Evolutionary conservation across 1,140 invertebrate genomes (phyloP), one percentile per base, ranked within the genome.

Genomic region (Hyposmocoma kahamanoa): DNA sequence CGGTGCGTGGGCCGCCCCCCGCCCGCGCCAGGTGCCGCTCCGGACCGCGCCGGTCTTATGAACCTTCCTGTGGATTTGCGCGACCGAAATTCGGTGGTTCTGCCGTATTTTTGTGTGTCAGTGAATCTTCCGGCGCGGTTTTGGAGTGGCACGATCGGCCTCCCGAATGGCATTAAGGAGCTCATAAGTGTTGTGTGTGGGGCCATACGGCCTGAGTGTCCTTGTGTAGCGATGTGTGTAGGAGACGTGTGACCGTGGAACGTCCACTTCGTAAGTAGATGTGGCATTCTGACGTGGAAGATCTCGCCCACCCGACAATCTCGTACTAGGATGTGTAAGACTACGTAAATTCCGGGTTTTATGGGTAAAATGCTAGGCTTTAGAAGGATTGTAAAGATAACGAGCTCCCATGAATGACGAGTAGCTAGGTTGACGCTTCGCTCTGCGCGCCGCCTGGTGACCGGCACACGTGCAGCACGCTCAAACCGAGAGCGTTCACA

Each of bases 1-100:
- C 81, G 81, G 78, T 84, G 81, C 81, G 81, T 84, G 81, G 81
- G 81, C 79, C 78, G 75, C 77, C 85, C 73, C 78, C 79, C 78
- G 72, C 78, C 78, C 73, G 80, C 83, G 72, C 81, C 83, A 80
- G 76, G 83, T 83, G 81, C 81, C 76, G 76, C 77, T 74, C 80
- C 75, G 73, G 69, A 62, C 74, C 80, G 78, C 76, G 76, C 80
- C 71, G 74, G 68, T 79, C 80, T 81, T 69, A 62, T 66, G 68
- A 84, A 73, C 74, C 76, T 80, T 80, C 76, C 75, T 67, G 76
- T 84, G 80, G 80, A 84, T 81, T 84, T 78, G 80, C 77, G 70
- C 77, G 73, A 65, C 68, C 70, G 63, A 79, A 81, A 84, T 77
- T 79, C 69, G 75, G 70, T 81, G 75, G 63, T 76, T 78, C 69